Conservation (phyloP, 2,888 invertebrate genomes). For the Hyles lineata region DNA sequence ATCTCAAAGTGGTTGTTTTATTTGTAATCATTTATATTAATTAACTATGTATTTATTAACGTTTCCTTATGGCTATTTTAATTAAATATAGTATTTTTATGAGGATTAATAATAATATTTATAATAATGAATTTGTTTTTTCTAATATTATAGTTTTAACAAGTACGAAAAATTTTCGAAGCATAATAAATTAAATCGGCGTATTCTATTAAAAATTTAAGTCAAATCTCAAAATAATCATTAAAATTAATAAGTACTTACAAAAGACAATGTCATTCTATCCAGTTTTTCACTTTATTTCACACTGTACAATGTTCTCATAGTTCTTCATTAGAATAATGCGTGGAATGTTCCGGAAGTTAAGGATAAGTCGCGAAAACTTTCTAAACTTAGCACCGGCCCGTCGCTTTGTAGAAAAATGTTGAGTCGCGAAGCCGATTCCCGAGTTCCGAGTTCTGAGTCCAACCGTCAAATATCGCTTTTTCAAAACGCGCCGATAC, state of each 20-base stretch:
- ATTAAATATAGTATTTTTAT: too few relatives aligned
- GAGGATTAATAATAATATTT: too few relatives aligned
- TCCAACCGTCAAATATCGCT: constrained; percentile 36
- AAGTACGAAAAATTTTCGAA: too few relatives aligned
- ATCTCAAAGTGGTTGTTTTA: neutral
- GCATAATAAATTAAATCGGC: too few relatives aligned
- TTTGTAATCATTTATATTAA: neutral
- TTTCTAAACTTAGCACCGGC: constrained; percentile 36
- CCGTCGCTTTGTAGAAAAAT: constrained; percentile 36
- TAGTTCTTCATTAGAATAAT: constrained; percentile 28
- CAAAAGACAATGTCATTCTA: constrained; percentile 84
- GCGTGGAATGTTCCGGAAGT: constrained; percentile 37
- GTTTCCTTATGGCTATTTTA: constrained; percentile 14
- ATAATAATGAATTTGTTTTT: too few relatives aligned
- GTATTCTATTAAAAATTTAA: too few relatives aligned
- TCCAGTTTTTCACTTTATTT: constrained; percentile 64
- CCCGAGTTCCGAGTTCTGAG: constrained; percentile 32
- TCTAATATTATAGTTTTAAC: too few relatives aligned
- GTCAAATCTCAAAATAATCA: neutral
- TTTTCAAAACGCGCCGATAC: constrained; percentile 38
- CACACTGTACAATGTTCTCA: constrained; percentile 48
- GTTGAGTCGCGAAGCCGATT: constrained; percentile 31
- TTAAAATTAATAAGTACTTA: constrained; percentile 60
- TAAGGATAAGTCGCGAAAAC: constrained; percentile 31
- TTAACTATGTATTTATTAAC: neutral